Percentiles rank a stretch among this genome's conserved stretches.
These are phyloP conservation scores for Rotaria macrura DNA, from an alignment of 2,888 invertebrate genomes.

Conservation along the genomic window DNA sequence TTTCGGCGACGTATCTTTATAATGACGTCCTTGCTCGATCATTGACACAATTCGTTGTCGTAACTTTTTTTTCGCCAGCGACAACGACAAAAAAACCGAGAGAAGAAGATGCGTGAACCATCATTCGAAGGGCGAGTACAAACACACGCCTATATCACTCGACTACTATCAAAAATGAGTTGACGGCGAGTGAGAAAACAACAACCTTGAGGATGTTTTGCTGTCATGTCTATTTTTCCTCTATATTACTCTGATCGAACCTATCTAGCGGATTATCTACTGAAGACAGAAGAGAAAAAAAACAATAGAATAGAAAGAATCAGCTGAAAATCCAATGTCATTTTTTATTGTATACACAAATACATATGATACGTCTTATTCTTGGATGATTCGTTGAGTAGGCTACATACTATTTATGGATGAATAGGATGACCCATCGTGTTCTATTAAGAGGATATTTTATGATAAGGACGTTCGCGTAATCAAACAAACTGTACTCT, in stretches of 20 bases:
- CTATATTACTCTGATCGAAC: not conserved
- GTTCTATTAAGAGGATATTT: not conserved
- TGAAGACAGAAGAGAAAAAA: not conserved
- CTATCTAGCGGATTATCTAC: not conserved
- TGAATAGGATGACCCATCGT: not conserved
- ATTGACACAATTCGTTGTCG: constrained; percentile 1
- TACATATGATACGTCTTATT: not conserved
- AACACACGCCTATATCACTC: not conserved
- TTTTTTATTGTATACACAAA: too few species aligned
- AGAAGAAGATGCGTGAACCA: constrained; percentile 3
- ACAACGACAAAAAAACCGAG: not conserved
- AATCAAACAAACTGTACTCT: not conserved
- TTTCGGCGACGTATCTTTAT: not conserved
- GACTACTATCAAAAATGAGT: not conserved
- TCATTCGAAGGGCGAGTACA: not conserved
- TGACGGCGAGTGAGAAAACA: not conserved
- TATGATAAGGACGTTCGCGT: not conserved
- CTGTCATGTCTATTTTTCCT: not conserved
- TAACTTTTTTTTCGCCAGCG: not conserved
- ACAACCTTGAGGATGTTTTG: not conserved
- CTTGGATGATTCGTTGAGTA: not conserved
- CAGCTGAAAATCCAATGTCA: too few species aligned
- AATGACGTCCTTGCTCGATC: not conserved
- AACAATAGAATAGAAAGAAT: too few species aligned
- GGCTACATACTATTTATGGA: not conserved